Evolutionary conservation across 2,797 vertebrate species (phyloP).

Genomic region (Bradypodion pumilum): DNA sequence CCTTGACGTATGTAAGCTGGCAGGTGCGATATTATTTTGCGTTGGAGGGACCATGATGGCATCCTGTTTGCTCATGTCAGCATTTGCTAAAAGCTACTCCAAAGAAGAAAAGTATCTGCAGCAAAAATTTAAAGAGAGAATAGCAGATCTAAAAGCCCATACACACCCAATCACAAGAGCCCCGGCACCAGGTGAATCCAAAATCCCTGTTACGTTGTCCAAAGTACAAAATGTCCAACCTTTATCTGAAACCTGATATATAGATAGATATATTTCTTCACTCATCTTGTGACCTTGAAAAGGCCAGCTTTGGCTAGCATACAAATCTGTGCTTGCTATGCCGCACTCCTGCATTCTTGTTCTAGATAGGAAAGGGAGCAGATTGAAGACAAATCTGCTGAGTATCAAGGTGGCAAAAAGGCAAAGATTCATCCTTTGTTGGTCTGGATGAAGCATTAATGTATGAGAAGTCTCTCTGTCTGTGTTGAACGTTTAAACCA

Average conservation of each 20-base stretch:
- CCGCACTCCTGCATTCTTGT: conserved; percentile 31
- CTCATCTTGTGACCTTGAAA: conserved; percentile 52
- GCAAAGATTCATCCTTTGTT: conserved; percentile 26
- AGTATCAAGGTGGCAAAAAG: conserved; percentile 33
- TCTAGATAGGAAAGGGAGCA: conserved; percentile 11
- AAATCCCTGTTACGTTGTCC: conserved; percentile 94
- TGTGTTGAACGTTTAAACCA: conserved; percentile 33
- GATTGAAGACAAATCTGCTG: neutral
- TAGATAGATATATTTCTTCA: too few relatives aligned
- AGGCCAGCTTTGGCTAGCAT: conserved; percentile 54
- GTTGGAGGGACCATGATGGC: conserved; percentile 89
- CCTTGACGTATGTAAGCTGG: conserved; percentile 92
- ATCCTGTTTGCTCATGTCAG: conserved; percentile 88
- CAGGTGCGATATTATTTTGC: conserved; percentile 91
- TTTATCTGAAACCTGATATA: conserved; percentile 87
- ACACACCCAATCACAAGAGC: conserved; percentile 87
- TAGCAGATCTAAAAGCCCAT: conserved; percentile 87
- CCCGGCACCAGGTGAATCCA: conserved; percentile 87
- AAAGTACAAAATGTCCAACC: conserved; percentile 96
- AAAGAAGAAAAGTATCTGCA: conserved; percentile 93
- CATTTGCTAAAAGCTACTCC: conserved; percentile 90
- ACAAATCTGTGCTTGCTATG: conserved; percentile 44
- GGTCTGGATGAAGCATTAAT: conserved; percentile 24
- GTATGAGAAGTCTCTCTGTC: conserved; percentile 5
- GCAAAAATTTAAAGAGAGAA: conserved; percentile 93